Base-by-base conservation (phyloP, 2,113 vertebrate genomes). In the Talpa occidentalis region DNA sequence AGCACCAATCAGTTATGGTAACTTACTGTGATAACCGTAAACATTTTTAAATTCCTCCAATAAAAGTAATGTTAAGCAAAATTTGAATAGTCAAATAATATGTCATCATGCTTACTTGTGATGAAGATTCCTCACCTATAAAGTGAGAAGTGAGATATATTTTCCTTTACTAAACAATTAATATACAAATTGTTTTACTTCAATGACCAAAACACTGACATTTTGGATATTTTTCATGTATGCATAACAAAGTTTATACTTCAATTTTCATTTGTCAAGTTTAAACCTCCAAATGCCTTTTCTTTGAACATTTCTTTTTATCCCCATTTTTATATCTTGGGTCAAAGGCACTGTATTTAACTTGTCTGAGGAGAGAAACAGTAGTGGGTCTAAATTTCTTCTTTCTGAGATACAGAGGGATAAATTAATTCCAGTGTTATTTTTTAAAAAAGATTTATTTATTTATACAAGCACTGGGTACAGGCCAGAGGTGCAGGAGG, bases 21-120 rank as follows among this genome's bases (percentile, higher is more conserved):
- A 94, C 54, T 80, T 93, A 42, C 12, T 6, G 19, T 94, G 26
- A 92, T 60, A 14, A 64, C 21, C n/a, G 1, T 40, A 80, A 24
- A 1, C 21, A 40, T 76, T 44, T 73, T 74, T 47, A 56, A 60
- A 69, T 76, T 69, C 1, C 14, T 79, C 3, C 2, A 9, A 40
- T 10, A 60, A 52, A 73, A 66, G 76, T 6, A 72, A 9, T n/a
- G 6, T 62, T 26, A 64, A 32, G 47, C 5, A 37, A 78, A 73
- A 74, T 6, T 22, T 66, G 8, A 94, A 37, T 49, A 62, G 42
- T 6, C 59, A 3, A n/a, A n/a, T 69, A 14, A 54, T n/a, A 0
- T 30, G 6, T n/a, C 21, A n/a, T 21, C n/a, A 11, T 8, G 8
- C 2, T 72, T 86, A 24, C 40, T 24, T 82, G 16, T 52, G 14